phyloP scores from a whole-genome alignment of 2,888 invertebrate genomes.

The Trissolcus brochymenae region DNA sequence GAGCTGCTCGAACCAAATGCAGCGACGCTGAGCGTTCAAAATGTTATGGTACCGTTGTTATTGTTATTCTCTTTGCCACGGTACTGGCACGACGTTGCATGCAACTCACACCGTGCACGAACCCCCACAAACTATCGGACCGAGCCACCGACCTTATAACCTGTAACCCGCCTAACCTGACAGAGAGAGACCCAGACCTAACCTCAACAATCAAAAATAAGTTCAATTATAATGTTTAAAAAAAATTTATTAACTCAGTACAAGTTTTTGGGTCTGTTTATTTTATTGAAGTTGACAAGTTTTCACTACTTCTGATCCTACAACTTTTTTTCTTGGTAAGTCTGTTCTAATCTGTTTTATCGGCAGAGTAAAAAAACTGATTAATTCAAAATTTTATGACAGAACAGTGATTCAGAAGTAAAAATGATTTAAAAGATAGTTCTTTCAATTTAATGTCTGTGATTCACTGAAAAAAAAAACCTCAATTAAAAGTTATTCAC shows the following conservation, averaged over 20 bases:
- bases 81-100: slow-evolving; percentile 6
- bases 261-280: not conserved
- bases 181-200: not conserved
- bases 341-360: too few relatives aligned
- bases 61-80: slow-evolving; percentile 10
- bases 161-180: slow-evolving; percentile 20
- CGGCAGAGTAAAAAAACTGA: too few relatives aligned
- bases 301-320: not conserved
- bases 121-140: slow-evolving; percentile 17
- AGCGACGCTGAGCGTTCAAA: not conserved
- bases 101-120: slow-evolving; percentile 9
- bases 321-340: too few relatives aligned
- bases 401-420: too few relatives aligned
- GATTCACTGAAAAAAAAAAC: too few relatives aligned
- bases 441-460: too few relatives aligned
- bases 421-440: too few relatives aligned
- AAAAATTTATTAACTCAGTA: not conserved
- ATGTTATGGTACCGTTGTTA: slow-evolving; percentile 10
- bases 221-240: not conserved
- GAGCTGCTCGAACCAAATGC: not conserved
- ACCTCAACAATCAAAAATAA: slow-evolving; percentile 1
- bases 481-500: too few relatives aligned
- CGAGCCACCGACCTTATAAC: slow-evolving; percentile 19
- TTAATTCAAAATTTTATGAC: too few relatives aligned
- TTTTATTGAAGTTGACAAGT: not conserved